Evolutionary conservation across 2,797 vertebrate species (phyloP).

Genomic region (Manis javanica): DNA sequence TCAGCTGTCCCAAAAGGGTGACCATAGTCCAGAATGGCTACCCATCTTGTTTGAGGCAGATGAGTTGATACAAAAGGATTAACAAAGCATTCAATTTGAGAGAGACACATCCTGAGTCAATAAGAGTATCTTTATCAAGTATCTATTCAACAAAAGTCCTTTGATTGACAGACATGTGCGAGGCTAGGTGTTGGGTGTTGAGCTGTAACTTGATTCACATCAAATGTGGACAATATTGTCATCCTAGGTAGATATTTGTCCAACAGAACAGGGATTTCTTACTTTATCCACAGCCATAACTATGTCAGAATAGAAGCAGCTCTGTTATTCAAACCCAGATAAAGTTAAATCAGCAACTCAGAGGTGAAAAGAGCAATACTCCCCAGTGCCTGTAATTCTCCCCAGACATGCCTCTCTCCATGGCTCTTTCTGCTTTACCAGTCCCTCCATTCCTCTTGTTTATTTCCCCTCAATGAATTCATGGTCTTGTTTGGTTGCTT

Average conservation of each 20-base stretch:
- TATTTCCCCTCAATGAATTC: conserved; percentile 44
- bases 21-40: background rate
- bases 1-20: background rate
- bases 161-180: background rate
- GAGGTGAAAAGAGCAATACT: background rate
- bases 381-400: background rate
- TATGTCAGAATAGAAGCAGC: background rate
- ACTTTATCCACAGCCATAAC: background rate
- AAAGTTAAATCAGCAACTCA: conserved; percentile 31
- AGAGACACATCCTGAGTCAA: background rate
- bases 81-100: background rate
- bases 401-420: background rate
- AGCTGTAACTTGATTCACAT: conserved; percentile 14
- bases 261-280: background rate
- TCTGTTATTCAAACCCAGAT: background rate
- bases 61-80: background rate
- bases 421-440: background rate
- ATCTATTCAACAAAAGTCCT: background rate
- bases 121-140: background rate
- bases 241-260: background rate
- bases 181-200: background rate
- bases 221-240: background rate
- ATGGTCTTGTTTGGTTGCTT: conserved; percentile 64
- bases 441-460: background rate
- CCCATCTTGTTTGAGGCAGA: background rate